Conservation (phyloP, 2,888 invertebrate genomes). For the Parnassius glacialis region DNA sequence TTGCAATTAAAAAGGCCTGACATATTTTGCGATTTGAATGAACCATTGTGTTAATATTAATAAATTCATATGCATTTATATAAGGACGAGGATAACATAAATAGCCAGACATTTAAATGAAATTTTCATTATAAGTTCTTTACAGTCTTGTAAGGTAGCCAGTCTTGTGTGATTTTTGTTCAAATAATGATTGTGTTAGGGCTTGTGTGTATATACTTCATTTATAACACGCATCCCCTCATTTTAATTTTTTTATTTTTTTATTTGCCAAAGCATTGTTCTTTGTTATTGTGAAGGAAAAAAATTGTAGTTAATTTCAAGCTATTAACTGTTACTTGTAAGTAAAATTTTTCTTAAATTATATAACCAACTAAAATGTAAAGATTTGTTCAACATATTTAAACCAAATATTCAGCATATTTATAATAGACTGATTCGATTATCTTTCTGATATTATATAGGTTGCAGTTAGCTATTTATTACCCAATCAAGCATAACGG, state of each 20-base stretch:
- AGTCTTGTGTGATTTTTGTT: not conserved
- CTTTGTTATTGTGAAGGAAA: slow-evolving; percentile 24
- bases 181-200: slow-evolving; percentile 26
- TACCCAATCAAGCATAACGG: too few species aligned
- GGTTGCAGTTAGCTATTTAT: too few species aligned
- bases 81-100: slow-evolving; percentile 13
- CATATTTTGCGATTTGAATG: slow-evolving; percentile 12
- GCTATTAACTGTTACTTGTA: too few species aligned
- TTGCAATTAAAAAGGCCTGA: slow-evolving; percentile 17
- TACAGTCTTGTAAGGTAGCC: slow-evolving; percentile 16
- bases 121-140: slow-evolving; percentile 21
- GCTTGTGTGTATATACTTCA: slow-evolving; percentile 24
- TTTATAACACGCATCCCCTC: slow-evolving; percentile 29
- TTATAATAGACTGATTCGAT: too few species aligned
- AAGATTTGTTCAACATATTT: too few species aligned
- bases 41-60: slow-evolving; percentile 24
- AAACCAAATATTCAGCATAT: too few species aligned
- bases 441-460: too few species aligned
- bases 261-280: slow-evolving; percentile 41
- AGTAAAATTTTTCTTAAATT: too few species aligned
- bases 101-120: slow-evolving; percentile 16
- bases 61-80: slow-evolving; percentile 18
- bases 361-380: too few species aligned
- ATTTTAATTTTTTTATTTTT: slow-evolving; percentile 41
- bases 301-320: not conserved